Evolutionary conservation across 2,113 vertebrate species (phyloP).

Genomic region (Epinephelus moara): DNA sequence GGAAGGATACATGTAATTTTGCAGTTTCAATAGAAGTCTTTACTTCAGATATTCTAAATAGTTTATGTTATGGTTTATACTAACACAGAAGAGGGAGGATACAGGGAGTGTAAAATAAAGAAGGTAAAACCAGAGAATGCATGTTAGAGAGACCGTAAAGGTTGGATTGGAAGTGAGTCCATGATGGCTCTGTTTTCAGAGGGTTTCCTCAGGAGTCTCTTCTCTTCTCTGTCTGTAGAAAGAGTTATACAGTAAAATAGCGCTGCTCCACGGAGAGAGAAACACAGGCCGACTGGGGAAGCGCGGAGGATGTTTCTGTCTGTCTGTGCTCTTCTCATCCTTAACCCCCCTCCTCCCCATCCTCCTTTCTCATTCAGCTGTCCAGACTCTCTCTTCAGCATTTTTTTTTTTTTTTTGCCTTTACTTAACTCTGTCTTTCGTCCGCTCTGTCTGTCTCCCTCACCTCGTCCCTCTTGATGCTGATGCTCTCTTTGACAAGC

Average conservation of each 20-base stretch:
- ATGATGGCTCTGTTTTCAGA: slow-evolving; percentile 62
- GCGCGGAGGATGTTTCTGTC: slow-evolving; percentile 65
- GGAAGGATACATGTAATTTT: not conserved
- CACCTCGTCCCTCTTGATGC: slow-evolving; percentile 49
- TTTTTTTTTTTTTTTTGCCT: slow-evolving; percentile 43
- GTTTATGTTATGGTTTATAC: not conserved
- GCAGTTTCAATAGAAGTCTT: not conserved
- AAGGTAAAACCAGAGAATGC: not conserved
- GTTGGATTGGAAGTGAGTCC: slow-evolving; percentile 32
- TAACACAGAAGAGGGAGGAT: not conserved
- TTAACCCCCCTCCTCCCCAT: slow-evolving; percentile 19
- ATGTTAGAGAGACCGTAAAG: slow-evolving; percentile 18
- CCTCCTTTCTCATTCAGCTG: slow-evolving; percentile 14
- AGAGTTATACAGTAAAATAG: slow-evolving; percentile 57
- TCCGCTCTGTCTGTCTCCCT: slow-evolving; percentile 18
- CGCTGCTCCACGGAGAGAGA: slow-evolving; percentile 44
- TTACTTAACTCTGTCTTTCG: slow-evolving; percentile 33
- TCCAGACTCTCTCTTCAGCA: slow-evolving; percentile 49
- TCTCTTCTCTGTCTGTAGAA: slow-evolving; percentile 27
- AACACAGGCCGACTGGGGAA: slow-evolving; percentile 22
- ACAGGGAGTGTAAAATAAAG: no score
- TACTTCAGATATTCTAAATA: not conserved
- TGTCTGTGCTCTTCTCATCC: slow-evolving; percentile 50
- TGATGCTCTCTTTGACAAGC: slow-evolving; percentile 71
- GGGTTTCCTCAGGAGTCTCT: slow-evolving; percentile 50